Percentiles rank a stretch among this genome's conserved stretches.
Conservation (phyloP, 2,113 vertebrate genomes). For the Coptodon rendalli region DNA sequence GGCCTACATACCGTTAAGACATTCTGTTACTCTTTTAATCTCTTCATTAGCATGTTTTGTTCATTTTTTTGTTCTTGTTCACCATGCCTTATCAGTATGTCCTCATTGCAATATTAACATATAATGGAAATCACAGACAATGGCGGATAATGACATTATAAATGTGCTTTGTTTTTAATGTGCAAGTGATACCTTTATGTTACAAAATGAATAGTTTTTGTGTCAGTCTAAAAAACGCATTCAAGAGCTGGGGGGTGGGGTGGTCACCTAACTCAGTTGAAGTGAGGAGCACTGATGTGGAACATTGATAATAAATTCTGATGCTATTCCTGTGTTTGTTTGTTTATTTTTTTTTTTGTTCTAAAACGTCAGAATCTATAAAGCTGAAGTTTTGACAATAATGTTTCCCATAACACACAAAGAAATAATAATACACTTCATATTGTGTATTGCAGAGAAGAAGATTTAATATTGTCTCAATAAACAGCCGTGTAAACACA, state of each 20-base stretch:
- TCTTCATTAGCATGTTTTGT: neutral
- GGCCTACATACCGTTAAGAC: neutral
- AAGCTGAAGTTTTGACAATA: neutral
- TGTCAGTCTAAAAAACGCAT: neutral
- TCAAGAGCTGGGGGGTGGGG: neutral
- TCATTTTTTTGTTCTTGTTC: neutral
- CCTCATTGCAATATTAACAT: neutral
- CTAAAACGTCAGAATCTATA: neutral
- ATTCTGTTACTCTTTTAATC: neutral
- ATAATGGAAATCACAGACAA: neutral
- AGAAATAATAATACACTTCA: neutral
- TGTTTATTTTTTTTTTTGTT: neutral
- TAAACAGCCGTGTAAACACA: neutral
- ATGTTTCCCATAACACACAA: neutral
- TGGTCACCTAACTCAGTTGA: neutral
- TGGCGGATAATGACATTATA: neutral
- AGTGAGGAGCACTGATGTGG: neutral
- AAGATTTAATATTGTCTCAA: neutral
- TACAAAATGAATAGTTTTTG: neutral
- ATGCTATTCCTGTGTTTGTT: neutral
- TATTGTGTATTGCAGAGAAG: neutral
- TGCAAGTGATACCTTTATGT: neutral
- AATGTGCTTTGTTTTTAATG: neutral
- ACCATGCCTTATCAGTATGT: neutral
- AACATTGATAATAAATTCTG: neutral